phyloP scores from a whole-genome alignment of 2,797 vertebrate genomes.

The Avahi laniger region DNA sequence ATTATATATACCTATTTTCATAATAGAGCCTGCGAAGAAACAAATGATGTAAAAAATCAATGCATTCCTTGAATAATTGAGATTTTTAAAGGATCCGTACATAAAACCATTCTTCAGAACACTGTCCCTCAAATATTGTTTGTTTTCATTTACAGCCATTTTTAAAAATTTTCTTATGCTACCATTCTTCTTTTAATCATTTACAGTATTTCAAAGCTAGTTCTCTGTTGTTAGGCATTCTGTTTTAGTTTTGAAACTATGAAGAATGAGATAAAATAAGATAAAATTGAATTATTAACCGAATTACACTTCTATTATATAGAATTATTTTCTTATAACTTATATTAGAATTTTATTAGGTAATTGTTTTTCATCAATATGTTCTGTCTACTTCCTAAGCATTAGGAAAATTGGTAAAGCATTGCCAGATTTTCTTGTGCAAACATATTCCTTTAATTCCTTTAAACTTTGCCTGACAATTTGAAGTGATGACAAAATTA shows the following conservation, averaged over 20 bases:
- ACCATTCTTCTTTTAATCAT: not conserved
- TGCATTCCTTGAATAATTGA: constrained; percentile 74
- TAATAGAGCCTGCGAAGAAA: constrained; percentile 75
- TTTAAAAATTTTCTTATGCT: not conserved
- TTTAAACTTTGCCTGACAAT: not conserved
- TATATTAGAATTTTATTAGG: not conserved
- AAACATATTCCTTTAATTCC: not conserved
- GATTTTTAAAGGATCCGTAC: constrained; percentile 63
- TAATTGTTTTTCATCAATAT: not conserved
- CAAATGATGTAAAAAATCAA: constrained; percentile 74
- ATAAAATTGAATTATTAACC: not conserved
- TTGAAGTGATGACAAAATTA: not conserved
- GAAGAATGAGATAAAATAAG: not conserved
- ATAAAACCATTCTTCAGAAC: constrained; percentile 67
- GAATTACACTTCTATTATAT: not conserved
- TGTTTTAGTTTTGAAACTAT: constrained; percentile 21
- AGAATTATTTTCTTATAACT: not conserved
- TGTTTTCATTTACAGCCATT: not conserved
- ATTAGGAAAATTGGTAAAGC: not conserved
- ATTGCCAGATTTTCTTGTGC: not conserved
- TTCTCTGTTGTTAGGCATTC: not conserved
- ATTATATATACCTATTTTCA: constrained; percentile 76
- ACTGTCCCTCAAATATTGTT: not conserved
- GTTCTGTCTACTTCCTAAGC: not conserved
- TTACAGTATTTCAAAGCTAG: not conserved